A percentile compares a stretch with the other conserved stretches of the same genome.
These are phyloP conservation scores for Erpornis zantholeuca DNA, from an alignment of 2,113 vertebrate genomes.

Conservation along the genomic window DNA sequence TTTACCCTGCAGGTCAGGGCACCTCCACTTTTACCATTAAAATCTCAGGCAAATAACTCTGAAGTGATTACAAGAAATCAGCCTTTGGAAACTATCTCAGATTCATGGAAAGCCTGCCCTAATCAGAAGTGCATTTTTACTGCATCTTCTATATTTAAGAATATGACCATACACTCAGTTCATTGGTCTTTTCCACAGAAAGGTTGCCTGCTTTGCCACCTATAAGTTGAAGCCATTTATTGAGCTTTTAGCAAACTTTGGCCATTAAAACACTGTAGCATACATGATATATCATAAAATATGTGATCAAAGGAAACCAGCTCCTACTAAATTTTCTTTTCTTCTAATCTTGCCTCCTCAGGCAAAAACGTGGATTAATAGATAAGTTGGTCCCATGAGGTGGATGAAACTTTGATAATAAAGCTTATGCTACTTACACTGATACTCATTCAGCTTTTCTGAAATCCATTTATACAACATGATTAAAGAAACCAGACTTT, in stretches of 20 bases:
- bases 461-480: neutral
- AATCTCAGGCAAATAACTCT: neutral
- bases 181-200: neutral
- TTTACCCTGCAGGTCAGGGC: neutral
- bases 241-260: neutral
- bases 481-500: neutral
- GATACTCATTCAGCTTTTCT: neutral
- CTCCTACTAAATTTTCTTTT: neutral
- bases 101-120: neutral
- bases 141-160: neutral
- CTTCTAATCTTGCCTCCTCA: slow-evolving; percentile 32
- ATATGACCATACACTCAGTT: fast-evolving
- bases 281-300: neutral
- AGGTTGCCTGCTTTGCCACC: neutral
- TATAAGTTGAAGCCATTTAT: neutral
- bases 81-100: neutral
- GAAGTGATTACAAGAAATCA: neutral
- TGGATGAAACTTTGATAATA: neutral
- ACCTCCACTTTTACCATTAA: neutral
- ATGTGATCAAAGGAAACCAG: slow-evolving; percentile 17
- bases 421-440: neutral
- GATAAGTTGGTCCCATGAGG: slow-evolving; percentile 9
- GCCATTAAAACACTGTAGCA: neutral
- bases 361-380: slow-evolving; percentile 47
- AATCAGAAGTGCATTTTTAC: neutral